phyloP scores from a whole-genome alignment of 2,113 vertebrate genomes.

The Columba janthina region DNA sequence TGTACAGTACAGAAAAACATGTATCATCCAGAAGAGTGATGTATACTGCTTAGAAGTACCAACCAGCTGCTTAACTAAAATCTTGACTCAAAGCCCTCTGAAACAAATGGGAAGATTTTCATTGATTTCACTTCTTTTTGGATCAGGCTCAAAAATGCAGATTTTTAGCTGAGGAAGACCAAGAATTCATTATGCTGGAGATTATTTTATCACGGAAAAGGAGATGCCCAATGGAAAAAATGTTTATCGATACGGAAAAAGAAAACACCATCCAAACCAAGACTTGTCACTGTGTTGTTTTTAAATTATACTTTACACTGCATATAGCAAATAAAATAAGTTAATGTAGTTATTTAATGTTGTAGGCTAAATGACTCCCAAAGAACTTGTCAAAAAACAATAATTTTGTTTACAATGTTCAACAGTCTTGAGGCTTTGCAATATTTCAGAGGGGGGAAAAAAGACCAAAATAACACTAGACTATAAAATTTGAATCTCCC shows the following conservation, averaged over 20 bases:
- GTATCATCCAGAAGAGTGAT: not conserved
- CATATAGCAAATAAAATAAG: not conserved
- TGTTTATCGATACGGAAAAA: not conserved
- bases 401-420: not conserved
- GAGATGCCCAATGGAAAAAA: not conserved
- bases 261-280: not conserved
- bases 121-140: conserved; percentile 39
- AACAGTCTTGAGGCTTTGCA: not conserved
- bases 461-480: not conserved
- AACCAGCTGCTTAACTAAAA: not conserved
- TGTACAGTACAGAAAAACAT: not conserved
- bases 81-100: conserved; percentile 7
- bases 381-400: not conserved
- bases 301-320: not conserved
- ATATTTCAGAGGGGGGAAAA: not conserved
- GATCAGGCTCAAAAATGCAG: not conserved
- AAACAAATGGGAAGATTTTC: conserved; percentile 48
- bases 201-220: not conserved
- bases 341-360: not conserved
- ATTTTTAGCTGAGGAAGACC: not conserved
- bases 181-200: not conserved
- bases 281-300: not conserved
- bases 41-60: not conserved
- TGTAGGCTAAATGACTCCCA: not conserved
- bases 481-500: not conserved